These are phyloP conservation scores for Standfussiana lucernea DNA, from an alignment of 2,888 invertebrate species.

Conservation along the genomic window DNA sequence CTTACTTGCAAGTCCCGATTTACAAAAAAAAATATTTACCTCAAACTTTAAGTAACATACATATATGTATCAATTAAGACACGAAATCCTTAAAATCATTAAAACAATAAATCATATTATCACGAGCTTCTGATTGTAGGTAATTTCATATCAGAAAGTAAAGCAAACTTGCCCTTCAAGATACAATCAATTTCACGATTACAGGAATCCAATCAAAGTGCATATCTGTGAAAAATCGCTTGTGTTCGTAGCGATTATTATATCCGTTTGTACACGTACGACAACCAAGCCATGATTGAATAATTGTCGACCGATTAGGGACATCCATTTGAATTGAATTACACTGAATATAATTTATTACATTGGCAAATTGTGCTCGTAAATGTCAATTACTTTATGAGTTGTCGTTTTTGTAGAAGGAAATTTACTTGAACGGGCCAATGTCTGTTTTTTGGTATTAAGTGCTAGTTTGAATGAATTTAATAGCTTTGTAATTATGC, in stretches of 20 bases:
- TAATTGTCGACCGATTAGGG: slow-evolving; percentile 53
- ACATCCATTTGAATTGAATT: slow-evolving; percentile 52
- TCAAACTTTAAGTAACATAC: not conserved
- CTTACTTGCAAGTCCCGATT: not conserved
- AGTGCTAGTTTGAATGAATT: slow-evolving; percentile 21
- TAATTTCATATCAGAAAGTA: slow-evolving; percentile 11
- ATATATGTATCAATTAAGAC: not conserved
- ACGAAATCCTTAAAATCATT: slow-evolving; percentile 12
- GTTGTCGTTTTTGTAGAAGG: slow-evolving; percentile 34
- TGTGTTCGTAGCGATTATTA: slow-evolving; percentile 18
- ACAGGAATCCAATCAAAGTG: slow-evolving; percentile 38
- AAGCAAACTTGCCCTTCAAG: slow-evolving; percentile 17
- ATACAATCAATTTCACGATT: slow-evolving; percentile 38
- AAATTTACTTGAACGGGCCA: slow-evolving; percentile 3
- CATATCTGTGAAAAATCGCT: slow-evolving; percentile 42
- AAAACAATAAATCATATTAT: slow-evolving; percentile 9
- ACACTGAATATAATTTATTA: slow-evolving; percentile 43
- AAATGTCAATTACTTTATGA: slow-evolving; percentile 45
- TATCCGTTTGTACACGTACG: slow-evolving; percentile 36
- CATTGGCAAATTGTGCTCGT: slow-evolving; percentile 47
- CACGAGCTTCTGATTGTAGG: slow-evolving; percentile 1
- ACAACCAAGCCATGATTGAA: slow-evolving; percentile 51
- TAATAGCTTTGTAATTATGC: slow-evolving; percentile 21
- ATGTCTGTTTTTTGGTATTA: not conserved
- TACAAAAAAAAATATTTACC: not conserved